Evolutionary conservation across 2,113 vertebrate species (phyloP).

Genomic region (Saccopteryx leptura): DNA sequence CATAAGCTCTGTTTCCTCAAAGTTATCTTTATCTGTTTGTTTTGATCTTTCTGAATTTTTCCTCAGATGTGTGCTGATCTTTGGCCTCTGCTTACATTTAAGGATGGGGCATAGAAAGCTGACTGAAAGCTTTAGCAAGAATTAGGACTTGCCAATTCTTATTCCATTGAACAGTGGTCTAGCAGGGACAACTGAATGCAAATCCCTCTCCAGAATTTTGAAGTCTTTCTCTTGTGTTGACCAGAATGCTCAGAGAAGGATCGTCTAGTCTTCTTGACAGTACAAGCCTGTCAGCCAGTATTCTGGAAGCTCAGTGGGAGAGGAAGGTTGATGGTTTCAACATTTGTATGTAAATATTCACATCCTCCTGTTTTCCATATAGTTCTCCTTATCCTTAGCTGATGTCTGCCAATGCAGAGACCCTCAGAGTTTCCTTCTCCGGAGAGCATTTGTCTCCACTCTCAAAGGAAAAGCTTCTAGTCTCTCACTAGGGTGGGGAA

Average conservation of each 20-base stretch:
- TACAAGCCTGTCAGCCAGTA: neutral
- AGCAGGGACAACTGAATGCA: neutral
- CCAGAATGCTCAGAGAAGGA: neutral
- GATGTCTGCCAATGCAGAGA: neutral
- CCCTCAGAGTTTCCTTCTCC: neutral
- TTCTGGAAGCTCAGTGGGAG: neutral
- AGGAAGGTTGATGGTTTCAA: neutral
- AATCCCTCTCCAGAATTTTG: neutral
- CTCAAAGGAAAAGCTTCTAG: neutral
- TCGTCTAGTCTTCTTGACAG: neutral
- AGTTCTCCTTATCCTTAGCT: neutral
- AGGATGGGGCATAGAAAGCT: neutral
- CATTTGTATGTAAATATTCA: neutral
- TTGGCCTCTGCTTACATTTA: conserved; percentile 9
- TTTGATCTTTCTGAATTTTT: conserved; percentile 46
- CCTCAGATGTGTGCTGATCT: neutral
- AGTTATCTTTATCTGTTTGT: conserved; percentile 4
- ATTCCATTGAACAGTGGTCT: neutral
- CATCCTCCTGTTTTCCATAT: neutral
- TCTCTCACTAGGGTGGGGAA: neutral
- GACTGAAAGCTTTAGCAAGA: conserved; percentile 3
- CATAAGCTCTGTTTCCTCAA: conserved; percentile 16
- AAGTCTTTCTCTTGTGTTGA: conserved; percentile 24
- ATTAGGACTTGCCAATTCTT: neutral
- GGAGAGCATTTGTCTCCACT: neutral